These are phyloP conservation scores for Cossypha niveicapilla DNA, from an alignment of 2,797 vertebrate species.

Conservation along the genomic window DNA sequence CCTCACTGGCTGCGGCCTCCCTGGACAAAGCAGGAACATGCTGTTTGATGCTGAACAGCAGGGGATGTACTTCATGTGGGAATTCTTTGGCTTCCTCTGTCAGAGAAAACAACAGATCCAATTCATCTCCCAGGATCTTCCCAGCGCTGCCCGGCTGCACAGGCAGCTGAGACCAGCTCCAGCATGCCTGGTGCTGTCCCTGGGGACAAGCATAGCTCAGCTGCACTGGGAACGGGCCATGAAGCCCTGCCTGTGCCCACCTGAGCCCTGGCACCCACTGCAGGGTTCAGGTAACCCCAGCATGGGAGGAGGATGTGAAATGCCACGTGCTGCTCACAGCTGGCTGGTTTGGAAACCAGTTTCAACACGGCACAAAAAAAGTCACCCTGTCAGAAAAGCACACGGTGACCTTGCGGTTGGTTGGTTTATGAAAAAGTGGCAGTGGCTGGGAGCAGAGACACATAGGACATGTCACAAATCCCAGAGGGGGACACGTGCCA, in stretches of 20 bases:
- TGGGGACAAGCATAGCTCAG: not conserved
- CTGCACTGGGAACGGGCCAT: not conserved
- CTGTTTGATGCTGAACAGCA: not conserved
- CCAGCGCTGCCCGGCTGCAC: constrained; percentile 4
- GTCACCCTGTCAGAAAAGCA: not conserved
- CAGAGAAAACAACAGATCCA: constrained; percentile 31
- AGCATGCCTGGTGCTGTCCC: not conserved
- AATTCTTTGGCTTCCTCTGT: constrained; percentile 52
- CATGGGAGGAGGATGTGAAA: not conserved
- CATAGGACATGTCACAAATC: not conserved
- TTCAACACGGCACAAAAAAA: not conserved
- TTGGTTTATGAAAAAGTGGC: not conserved
- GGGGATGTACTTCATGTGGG: constrained; percentile 35
- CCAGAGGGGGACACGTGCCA: not conserved
- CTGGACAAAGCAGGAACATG: not conserved
- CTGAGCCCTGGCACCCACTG: not conserved
- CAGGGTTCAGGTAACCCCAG: not conserved
- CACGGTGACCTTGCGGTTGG: not conserved
- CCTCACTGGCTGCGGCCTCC: not conserved
- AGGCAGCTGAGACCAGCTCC: constrained; percentile 24
- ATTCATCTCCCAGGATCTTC: constrained; percentile 31
- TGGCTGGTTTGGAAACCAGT: not conserved
- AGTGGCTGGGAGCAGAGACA: not conserved
- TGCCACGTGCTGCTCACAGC: not conserved
- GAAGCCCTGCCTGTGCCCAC: not conserved